Evolutionary conservation across 2,888 invertebrate species (phyloP).

Genomic region (Pegoplata infirma): DNA sequence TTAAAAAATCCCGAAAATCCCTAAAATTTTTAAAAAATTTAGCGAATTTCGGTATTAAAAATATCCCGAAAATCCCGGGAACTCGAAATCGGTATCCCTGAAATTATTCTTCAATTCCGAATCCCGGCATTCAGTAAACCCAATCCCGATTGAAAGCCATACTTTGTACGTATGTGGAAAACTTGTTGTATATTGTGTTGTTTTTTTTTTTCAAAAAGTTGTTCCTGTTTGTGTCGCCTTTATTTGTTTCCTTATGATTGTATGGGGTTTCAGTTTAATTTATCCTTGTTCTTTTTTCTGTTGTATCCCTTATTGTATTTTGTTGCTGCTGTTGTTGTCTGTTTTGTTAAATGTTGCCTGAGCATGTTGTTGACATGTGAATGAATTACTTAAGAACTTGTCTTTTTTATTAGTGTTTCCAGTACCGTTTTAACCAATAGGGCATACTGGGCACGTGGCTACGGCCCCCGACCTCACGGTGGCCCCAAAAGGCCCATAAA

Average conservation of each 20-base stretch:
- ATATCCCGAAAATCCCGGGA: no score
- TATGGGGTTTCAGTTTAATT: conserved; percentile 28
- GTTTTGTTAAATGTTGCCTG: conserved; percentile 42
- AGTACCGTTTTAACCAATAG: no score
- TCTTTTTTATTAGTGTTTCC: conserved; percentile 46
- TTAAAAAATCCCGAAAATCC: no score
- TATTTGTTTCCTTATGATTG: conserved; percentile 39
- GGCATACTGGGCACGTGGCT: no score
- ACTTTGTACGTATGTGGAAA: not conserved
- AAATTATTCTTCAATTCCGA: no score
- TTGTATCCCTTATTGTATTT: not conserved
- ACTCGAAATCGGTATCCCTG: no score
- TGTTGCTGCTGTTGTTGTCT: conserved; percentile 27
- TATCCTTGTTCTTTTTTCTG: conserved; percentile 42
- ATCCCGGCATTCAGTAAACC: no score
- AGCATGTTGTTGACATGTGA: conserved; percentile 64
- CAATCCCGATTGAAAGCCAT: no score
- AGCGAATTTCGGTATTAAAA: no score
- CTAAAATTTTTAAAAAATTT: no score
- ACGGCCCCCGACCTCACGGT: no score
- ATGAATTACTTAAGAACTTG: conserved; percentile 64
- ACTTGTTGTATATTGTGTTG: conserved; percentile 12
- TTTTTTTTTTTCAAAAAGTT: conserved; percentile 28
- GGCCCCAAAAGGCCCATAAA: no score
- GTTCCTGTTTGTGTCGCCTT: conserved; percentile 43